Evolutionary conservation across 2,113 vertebrate species (phyloP), one percentile per base, ranked within the genome.

Genomic region (Zosterops pallidus): DNA sequence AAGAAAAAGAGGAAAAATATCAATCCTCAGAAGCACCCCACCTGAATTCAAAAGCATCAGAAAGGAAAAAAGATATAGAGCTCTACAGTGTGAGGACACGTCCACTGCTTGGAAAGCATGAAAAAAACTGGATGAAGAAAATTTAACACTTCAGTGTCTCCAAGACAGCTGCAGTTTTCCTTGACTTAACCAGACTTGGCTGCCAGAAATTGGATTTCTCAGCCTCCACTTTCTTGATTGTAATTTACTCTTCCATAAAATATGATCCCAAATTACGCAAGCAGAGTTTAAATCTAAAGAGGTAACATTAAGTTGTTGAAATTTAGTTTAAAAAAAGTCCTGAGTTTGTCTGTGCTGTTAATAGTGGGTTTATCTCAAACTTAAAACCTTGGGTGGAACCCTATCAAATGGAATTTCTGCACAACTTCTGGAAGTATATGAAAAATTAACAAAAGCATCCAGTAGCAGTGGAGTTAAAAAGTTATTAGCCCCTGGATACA

Each of bases 171-270:
- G 64, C 52, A 67, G 64, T 65, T 62, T 70, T 39, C 69, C 80
- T 86, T 56, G 53, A 89, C 47, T 86, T 77, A 68, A 59, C 77
- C 41, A 95, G 57, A 57, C 35, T 50, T 56, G 19, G 25, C 78
- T 91, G 57, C 13, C 67, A 94, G 78, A 69, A 94, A 93, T 52
- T 9, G 37, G 12, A 76, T 55, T 93, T 57, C 56, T 70, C 67
- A 35, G 69, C 23, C 65, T 50, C 15, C 0, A 5, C 64, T 71
- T 69, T 63, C 47, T 52, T 39, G 69, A 63, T 44, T 86, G 21
- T 7, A 53, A 57, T 74, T 44, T 78, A 84, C 18, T 85, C 37
- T 67, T 88, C 35, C 59, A 83, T 53, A 90, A 94, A 92, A 26
- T 33, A 80, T 0, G 1, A 87, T 50, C 87, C 85, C 70, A 82